Evolutionary conservation across 2,797 vertebrate species (phyloP), one percentile per base, ranked within the genome.

Genomic region (Dromococcyx pavoninus): DNA sequence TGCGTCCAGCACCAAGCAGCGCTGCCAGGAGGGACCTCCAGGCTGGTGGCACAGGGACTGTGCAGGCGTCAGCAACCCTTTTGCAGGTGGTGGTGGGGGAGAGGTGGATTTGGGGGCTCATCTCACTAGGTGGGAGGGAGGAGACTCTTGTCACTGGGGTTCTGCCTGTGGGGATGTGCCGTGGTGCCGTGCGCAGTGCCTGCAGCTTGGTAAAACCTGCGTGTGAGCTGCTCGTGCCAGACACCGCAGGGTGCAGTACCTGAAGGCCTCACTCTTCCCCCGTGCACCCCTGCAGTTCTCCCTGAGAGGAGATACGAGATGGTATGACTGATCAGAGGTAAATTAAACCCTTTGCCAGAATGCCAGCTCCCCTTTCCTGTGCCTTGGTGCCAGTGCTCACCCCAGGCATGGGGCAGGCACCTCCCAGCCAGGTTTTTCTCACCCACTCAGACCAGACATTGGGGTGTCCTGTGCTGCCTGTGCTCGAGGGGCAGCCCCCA

Each of bases 261-360:
- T 7, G 0, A 9, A 9, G 37, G n/a, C 33, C 14, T 6, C 0
- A 0, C 53, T 39, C 6, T 6, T 67, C 41, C 58, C 54, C 43
- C 4, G 4, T 11, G 48, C 24, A 7, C 32, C 37, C 39, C 75
- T 69, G 60, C 41, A 39, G 48, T 30, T 62, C 50, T 39, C 41
- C 14, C 0, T 28, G 48, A 60, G 21, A 46, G 50, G 60, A 43
- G 21, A 28, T 4, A 8, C 0, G 2, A 33, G 60, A 27, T 0
- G 3, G 53, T 54, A 41, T 37, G 11, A 1, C 19, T 8, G 27
- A 11, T 13, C 65, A 41, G 25, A 56, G n/a, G 23, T 43, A 57
- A 78, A 15, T 58, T n/a, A n/a, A n/a, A n/a, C 11, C 37, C 67
- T 39, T 24, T 50, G 71, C 24, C 0, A 4, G 41, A 53, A 21